Percentiles rank a stretch among this genome's conserved stretches.
Evolutionary conservation across 1,140 invertebrate species (phyloP).

Genomic region (Drosophila elegans): DNA sequence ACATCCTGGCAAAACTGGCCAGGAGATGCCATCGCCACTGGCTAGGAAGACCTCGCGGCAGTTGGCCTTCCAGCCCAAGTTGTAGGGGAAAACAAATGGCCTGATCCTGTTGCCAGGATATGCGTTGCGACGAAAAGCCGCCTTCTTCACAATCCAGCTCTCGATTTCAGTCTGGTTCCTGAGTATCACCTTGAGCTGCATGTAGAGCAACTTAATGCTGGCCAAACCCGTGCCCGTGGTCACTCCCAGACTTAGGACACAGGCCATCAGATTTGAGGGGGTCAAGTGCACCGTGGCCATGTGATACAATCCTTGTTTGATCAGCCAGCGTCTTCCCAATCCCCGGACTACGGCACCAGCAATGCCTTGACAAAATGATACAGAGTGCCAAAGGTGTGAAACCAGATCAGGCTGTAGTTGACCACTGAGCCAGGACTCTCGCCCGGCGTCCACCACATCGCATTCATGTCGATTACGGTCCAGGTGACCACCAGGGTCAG

Average conservation of each 20-base stretch:
- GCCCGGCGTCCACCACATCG: constrained; percentile 41
- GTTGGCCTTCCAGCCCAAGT: constrained; percentile 89
- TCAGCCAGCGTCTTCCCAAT: constrained; percentile 59
- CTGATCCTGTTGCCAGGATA: constrained; percentile 67
- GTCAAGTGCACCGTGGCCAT: constrained; percentile 89
- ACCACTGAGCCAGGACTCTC: not conserved
- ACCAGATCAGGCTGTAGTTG: constrained; percentile 25
- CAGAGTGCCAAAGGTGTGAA: constrained; percentile 14
- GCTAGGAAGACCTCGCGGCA: constrained; percentile 87
- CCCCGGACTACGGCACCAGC: constrained; percentile 89
- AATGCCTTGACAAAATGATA: constrained; percentile 41
- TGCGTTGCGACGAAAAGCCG: constrained; percentile 87
- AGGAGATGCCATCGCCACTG: constrained; percentile 92
- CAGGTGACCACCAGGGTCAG: constrained; percentile 1
- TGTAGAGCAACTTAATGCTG: constrained; percentile 93
- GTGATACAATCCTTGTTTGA: constrained; percentile 60
- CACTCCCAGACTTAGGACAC: constrained; percentile 93
- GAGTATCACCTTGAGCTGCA: constrained; percentile 93
- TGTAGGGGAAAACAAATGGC: constrained; percentile 94
- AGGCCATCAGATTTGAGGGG: constrained; percentile 86
- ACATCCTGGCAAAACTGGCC: constrained; percentile 93
- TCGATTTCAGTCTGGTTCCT: constrained; percentile 97
- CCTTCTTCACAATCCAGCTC: constrained; percentile 96
- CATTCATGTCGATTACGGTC: constrained; percentile 30
- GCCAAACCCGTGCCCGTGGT: constrained; percentile 95